These are phyloP conservation scores for Pogoniulus pusillus DNA, from an alignment of 2,797 vertebrate species.

Conservation along the genomic window DNA sequence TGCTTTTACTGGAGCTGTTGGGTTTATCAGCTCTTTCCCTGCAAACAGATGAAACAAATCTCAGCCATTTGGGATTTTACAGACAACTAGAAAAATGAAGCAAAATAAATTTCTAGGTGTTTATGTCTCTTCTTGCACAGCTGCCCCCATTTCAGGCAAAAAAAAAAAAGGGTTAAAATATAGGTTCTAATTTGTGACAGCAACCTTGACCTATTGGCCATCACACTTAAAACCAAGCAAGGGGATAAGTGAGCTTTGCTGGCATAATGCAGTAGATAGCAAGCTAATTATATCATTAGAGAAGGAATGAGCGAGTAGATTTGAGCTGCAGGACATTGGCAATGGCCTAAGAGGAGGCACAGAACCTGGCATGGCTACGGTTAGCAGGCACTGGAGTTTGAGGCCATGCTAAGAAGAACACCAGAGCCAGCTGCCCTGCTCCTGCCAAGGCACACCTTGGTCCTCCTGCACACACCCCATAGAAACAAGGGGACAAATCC, in stretches of 20 bases:
- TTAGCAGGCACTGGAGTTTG: fast-evolving
- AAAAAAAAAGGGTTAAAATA: neutral
- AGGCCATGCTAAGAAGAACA: neutral
- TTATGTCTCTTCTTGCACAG: neutral
- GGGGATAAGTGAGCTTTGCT: neutral
- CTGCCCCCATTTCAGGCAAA: neutral
- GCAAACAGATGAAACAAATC: neutral
- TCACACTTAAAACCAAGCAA: neutral
- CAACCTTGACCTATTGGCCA: neutral
- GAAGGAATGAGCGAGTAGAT: neutral
- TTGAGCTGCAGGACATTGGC: neutral
- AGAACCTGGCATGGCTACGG: fast-evolving
- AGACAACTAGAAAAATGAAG: neutral
- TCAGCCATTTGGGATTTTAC: neutral
- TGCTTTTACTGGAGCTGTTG: neutral
- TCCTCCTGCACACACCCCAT: neutral
- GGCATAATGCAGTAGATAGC: neutral
- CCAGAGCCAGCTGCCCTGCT: neutral
- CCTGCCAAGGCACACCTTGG: neutral
- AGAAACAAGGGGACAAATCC: too few relatives aligned
- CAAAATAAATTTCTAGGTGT: neutral
- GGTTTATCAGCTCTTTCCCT: neutral
- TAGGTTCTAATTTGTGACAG: neutral
- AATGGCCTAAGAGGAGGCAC: neutral
- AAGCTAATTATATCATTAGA: neutral